Percentiles rank a stretch among this genome's conserved stretches.
These are phyloP conservation scores for Imbricaverruca yamaguchii DNA, from an alignment of 2,888 invertebrate species.

Conservation along the genomic window DNA sequence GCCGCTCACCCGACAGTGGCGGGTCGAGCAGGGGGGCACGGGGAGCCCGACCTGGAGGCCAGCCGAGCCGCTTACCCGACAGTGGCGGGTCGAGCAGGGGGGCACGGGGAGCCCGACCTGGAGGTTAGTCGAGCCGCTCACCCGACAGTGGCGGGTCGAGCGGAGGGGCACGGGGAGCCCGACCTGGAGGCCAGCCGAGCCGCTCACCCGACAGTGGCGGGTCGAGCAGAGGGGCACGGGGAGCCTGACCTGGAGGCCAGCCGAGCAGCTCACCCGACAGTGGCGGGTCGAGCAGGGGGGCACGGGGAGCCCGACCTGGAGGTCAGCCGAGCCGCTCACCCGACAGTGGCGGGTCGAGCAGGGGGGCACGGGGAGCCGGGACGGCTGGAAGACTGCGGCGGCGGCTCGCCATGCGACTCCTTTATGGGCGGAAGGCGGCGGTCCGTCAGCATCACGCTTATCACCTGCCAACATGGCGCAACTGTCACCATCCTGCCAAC, in stretches of 20 bases:
- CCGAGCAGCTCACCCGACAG: not conserved
- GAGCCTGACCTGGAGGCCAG: not conserved
- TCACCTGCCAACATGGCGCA: not conserved
- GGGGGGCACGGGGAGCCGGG: not conserved
- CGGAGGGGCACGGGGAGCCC: not conserved
- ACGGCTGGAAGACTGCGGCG: conserved; percentile 2
- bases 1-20: not conserved
- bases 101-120: no score
- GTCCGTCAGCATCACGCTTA: conserved; percentile 13
- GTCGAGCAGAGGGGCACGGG: not conserved
- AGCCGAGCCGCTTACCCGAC: no score
- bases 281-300: not conserved
- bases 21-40: not conserved
- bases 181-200: no score
- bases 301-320: not conserved
- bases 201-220: no score
- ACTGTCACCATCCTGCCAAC: no score
- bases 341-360: not conserved
- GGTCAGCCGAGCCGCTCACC: not conserved
- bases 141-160: not conserved
- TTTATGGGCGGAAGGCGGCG: conserved; percentile 5
- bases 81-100: no score
- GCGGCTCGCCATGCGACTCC: not conserved
- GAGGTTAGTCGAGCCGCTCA: not conserved
- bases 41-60: no score